Percentiles rank a stretch among this genome's conserved stretches.
Conservation (phyloP, 2,797 vertebrate species). For the Acanthis flammea region DNA sequence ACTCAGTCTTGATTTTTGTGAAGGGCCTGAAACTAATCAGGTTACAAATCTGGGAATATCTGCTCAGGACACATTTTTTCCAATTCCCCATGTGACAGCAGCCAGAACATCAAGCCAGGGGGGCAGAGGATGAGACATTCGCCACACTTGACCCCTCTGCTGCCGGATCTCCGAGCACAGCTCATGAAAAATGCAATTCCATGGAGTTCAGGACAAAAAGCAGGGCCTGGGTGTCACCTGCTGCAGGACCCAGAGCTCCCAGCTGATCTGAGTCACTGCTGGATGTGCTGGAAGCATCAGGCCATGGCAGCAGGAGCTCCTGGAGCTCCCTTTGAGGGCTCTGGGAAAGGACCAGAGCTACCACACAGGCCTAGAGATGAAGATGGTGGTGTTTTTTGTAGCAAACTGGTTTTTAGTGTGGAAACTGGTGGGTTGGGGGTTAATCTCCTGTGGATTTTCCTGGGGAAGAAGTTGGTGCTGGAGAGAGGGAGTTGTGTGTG, state of each 20-base stretch:
- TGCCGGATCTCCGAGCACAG: not conserved
- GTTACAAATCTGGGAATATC: not conserved
- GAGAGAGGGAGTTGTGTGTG: not conserved
- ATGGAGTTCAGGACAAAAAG: not conserved
- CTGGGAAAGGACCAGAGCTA: not conserved
- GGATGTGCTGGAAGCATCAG: not conserved
- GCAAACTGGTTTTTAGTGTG: not conserved
- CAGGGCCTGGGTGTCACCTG: not conserved
- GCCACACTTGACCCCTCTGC: not conserved
- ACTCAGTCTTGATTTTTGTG: not conserved
- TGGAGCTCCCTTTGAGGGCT: not conserved
- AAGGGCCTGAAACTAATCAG: not conserved
- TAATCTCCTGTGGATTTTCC: rapidly evolving
- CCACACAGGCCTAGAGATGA: not conserved
- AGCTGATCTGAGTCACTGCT: not conserved
- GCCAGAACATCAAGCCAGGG: not conserved
- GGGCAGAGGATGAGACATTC: not conserved
- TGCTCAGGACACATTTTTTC: not conserved
- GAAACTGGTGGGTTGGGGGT: not conserved
- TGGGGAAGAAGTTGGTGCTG: not conserved
- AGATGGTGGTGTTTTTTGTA: not conserved
- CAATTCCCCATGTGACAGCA: not conserved
- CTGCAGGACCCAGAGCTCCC: not conserved
- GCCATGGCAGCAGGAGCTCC: not conserved
- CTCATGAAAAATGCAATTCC: not conserved